Evolutionary conservation across 2,888 invertebrate genomes (phyloP).

Genomic region (Anodontia alba): DNA sequence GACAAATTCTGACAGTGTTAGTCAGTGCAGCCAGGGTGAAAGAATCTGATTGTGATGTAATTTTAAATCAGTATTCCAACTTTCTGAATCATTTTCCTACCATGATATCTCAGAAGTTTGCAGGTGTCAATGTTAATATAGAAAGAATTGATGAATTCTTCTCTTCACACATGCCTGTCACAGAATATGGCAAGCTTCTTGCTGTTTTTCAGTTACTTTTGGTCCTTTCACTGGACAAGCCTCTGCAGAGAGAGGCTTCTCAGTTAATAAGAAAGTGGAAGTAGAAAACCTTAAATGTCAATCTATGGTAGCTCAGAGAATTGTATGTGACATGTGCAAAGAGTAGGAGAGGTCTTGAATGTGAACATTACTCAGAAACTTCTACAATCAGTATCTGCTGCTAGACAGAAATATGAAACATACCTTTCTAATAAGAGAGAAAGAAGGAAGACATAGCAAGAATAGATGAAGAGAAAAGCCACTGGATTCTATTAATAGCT

Average conservation of each 20-base stretch:
- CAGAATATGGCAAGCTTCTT: conserved; percentile 9
- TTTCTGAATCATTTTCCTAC: conserved; percentile 24
- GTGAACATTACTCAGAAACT: conserved; percentile 34
- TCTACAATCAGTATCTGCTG: conserved; percentile 25
- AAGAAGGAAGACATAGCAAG: not conserved
- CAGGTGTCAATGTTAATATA: conserved; percentile 25
- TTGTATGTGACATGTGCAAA: conserved; percentile 52
- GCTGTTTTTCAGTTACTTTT: conserved; percentile 39
- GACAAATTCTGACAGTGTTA: conserved; percentile 25
- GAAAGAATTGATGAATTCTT: conserved; percentile 40
- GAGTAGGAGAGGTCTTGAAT: conserved; percentile 45
- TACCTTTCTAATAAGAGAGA: conserved; percentile 34
- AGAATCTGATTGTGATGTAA: conserved; percentile 26
- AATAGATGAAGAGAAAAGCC: conserved; percentile 26
- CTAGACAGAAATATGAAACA: conserved; percentile 38
- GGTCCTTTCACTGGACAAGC: conserved; percentile 68
- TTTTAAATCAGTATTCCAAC: conserved; percentile 22
- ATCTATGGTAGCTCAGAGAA: conserved; percentile 55
- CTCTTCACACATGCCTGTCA: conserved; percentile 20
- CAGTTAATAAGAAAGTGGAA: conserved; percentile 62
- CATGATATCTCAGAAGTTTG: conserved; percentile 28
- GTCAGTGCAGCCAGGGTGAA: conserved; percentile 27
- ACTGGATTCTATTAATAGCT: conserved; percentile 31
- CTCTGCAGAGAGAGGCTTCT: conserved; percentile 67
- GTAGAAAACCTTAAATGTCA: conserved; percentile 56